Evolutionary conservation across 2,113 vertebrate genomes (phyloP).

Genomic region (Pipa parva): DNA sequence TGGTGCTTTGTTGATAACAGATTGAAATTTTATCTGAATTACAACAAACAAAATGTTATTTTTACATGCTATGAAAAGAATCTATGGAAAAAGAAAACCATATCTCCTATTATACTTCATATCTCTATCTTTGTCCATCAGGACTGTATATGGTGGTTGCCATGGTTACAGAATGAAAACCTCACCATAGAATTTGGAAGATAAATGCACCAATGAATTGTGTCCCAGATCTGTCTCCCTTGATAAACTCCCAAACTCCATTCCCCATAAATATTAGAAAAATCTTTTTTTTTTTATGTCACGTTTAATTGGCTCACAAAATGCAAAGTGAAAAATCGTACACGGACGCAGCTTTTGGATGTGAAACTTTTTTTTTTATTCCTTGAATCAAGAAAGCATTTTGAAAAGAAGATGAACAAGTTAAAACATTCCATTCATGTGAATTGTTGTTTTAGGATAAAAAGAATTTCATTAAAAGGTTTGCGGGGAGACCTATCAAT

Average conservation of each 20-base stretch:
- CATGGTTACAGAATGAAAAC: constrained; percentile 34
- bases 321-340: constrained; percentile 22
- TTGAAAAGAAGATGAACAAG: neutral
- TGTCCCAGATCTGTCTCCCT: constrained; percentile 39
- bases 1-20: too few species aligned
- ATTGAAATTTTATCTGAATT: too few species aligned
- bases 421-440: neutral
- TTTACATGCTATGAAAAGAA: too few species aligned
- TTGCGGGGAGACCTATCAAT: neutral
- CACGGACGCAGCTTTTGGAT: neutral
- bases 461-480: neutral
- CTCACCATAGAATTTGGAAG: constrained; percentile 17
- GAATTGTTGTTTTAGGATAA: neutral
- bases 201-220: constrained; percentile 21
- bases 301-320: constrained; percentile 33
- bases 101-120: too few species aligned
- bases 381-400: neutral
- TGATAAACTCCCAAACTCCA: constrained; percentile 33
- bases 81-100: too few species aligned
- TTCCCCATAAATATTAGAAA: constrained; percentile 32
- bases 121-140: neutral
- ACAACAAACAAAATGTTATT: too few species aligned
- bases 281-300: constrained; percentile 28
- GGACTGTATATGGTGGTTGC: constrained; percentile 1
- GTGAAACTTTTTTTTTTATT: constrained; percentile 7